These are phyloP conservation scores for Epizoanthus scotinus DNA, from an alignment of 92 coral and sea anemone genomes.

Conservation along the genomic window DNA sequence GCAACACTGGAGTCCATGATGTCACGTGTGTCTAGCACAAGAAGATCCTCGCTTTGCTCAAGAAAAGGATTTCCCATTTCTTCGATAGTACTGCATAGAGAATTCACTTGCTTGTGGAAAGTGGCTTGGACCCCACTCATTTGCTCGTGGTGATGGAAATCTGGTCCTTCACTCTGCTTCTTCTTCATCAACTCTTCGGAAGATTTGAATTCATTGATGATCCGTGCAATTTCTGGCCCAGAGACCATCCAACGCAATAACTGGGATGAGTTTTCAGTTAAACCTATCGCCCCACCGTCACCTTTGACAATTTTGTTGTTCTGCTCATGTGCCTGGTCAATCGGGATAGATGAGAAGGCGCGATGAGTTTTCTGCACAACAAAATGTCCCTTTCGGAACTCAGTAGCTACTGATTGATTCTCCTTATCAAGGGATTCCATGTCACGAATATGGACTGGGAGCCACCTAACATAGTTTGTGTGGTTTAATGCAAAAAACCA, in stretches of 20 bases:
- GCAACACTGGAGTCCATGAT: constrained; percentile 34
- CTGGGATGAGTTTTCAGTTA: not conserved
- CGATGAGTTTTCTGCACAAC: too few species aligned
- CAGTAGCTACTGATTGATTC: too few species aligned
- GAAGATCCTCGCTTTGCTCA: constrained; percentile 29
- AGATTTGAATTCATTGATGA: constrained; percentile 21
- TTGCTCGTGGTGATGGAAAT: constrained; percentile 14
- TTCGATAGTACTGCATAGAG: constrained; percentile 25
- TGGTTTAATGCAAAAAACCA: constrained; percentile 63
- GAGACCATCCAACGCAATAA: constrained; percentile 54
- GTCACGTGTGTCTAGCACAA: constrained; percentile 15
- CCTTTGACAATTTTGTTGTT: too few species aligned
- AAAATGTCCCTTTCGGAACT: too few species aligned
- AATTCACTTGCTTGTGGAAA: constrained; percentile 37
- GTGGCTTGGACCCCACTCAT: constrained; percentile 26
- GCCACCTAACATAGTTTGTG: constrained; percentile 57
- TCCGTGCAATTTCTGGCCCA: too few species aligned
- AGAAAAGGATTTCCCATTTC: constrained; percentile 56
- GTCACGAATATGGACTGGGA: constrained; percentile 61
- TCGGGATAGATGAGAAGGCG: not conserved
- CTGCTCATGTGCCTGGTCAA: too few species aligned
- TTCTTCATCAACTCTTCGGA: constrained; percentile 30
- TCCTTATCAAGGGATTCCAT: constrained; percentile 47
- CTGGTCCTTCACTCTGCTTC: constrained; percentile 35
- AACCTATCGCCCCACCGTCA: constrained; percentile 46